These are phyloP conservation scores for Microdon myrmicae DNA, from an alignment of 2,888 invertebrate genomes.

Conservation along the genomic window DNA sequence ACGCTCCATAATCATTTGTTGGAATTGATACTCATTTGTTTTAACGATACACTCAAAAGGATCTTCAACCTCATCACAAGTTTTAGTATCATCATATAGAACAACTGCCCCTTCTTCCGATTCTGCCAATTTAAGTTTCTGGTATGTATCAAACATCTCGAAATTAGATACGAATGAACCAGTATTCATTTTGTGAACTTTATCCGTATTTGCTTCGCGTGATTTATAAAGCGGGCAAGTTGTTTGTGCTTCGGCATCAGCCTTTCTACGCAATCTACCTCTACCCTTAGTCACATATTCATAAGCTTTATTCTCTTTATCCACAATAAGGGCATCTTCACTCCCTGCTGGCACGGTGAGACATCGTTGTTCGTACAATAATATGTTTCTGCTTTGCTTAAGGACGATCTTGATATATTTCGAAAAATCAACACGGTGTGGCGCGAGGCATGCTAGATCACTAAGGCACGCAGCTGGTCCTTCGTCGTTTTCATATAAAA, in stretches of 20 bases:
- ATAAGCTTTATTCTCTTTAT: conserved; percentile 75
- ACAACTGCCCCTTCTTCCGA: no score
- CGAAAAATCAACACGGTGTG: conserved; percentile 65
- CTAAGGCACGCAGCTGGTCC: neutral
- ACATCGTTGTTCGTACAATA: conserved; percentile 74
- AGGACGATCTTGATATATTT: conserved; percentile 73
- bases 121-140: conserved; percentile 62
- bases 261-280: conserved; percentile 75
- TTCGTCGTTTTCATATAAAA: conserved; percentile 11
- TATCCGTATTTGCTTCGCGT: conserved; percentile 72
- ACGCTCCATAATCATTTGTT: conserved; percentile 76
- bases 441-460: neutral
- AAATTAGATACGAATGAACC: conserved; percentile 78
- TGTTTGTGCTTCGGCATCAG: conserved; percentile 79
- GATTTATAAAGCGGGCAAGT: conserved; percentile 72
- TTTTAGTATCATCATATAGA: conserved; percentile 67
- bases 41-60: conserved; percentile 57
- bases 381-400: conserved; percentile 74
- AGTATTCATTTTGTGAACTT: conserved; percentile 70
- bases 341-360: conserved; percentile 72
- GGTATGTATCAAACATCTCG: conserved; percentile 81
- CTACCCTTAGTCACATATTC: conserved; percentile 75
- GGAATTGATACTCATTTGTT: conserved; percentile 70
- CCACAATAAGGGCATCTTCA: conserved; percentile 70
- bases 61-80: conserved; percentile 62